Conservation (phyloP, 2,888 invertebrate genomes). For the Cheilosia vernalis region DNA sequence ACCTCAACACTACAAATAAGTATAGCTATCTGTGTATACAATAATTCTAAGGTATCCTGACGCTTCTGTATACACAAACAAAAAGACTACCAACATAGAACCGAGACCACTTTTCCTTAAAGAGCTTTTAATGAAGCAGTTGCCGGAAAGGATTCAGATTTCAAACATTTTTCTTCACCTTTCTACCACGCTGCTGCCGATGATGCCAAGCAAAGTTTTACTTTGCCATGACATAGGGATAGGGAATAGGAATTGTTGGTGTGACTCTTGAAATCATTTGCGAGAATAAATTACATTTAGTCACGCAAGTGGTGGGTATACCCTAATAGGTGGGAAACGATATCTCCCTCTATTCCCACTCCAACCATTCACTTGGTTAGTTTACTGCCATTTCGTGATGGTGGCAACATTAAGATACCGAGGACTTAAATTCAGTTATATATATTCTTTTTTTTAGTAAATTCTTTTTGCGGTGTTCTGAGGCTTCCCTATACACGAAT, state of each 20-base stretch:
- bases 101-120: slow-evolving; percentile 62
- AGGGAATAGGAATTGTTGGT: slow-evolving; percentile 51
- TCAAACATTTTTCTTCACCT: slow-evolving; percentile 57
- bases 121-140: slow-evolving; percentile 74
- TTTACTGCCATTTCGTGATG: slow-evolving; percentile 61
- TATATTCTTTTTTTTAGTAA: slow-evolving; percentile 13
- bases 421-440: slow-evolving; percentile 56
- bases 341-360: slow-evolving; percentile 64
- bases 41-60: background rate
- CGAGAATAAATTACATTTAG: slow-evolving; percentile 54
- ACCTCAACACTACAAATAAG: slow-evolving; percentile 4
- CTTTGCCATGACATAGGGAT: slow-evolving; percentile 2
- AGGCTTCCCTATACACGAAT: slow-evolving; percentile 22
- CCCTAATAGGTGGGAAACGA: slow-evolving; percentile 15
- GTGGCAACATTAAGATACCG: slow-evolving; percentile 73
- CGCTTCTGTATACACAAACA: background rate
- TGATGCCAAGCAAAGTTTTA: slow-evolving; percentile 11
- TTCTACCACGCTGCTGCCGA: background rate
- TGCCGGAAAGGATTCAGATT: slow-evolving; percentile 72
- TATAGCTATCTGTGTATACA: background rate
- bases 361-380: slow-evolving; percentile 34
- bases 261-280: slow-evolving; percentile 66
- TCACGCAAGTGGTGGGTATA: slow-evolving; percentile 57
- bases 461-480: slow-evolving; percentile 27
- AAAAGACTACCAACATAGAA: slow-evolving; percentile 28